Conservation (phyloP, 1,140 invertebrate species). For the Aphaenogaster ashmeadi region DNA sequence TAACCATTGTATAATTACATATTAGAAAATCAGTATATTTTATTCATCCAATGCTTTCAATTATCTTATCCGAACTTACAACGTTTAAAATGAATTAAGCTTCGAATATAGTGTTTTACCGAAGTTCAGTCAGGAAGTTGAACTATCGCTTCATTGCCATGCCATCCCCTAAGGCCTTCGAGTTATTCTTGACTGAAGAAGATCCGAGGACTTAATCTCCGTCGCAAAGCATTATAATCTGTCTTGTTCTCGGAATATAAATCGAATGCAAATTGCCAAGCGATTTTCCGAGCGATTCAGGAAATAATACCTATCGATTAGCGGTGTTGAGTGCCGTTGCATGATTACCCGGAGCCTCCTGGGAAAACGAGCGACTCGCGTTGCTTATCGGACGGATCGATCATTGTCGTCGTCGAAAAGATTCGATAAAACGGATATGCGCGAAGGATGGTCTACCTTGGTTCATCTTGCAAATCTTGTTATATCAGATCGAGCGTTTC, state of each 20-base stretch:
- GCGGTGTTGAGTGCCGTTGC: constrained; percentile 49
- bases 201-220: constrained; percentile 58
- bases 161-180: constrained; percentile 18
- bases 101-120: constrained; percentile 29
- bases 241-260: constrained; percentile 62
- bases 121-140: constrained; percentile 26
- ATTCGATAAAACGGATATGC: constrained; percentile 57
- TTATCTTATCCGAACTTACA: neutral
- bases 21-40: constrained; percentile 5
- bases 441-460: constrained; percentile 26
- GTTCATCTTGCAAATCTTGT: constrained; percentile 66
- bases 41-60: constrained; percentile 10
- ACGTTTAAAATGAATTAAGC: constrained; percentile 37
- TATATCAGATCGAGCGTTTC: constrained; percentile 18
- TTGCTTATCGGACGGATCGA: constrained; percentile 44
- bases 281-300: constrained; percentile 56
- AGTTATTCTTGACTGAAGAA: constrained; percentile 41
- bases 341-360: constrained; percentile 55
- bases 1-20: neutral
- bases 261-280: constrained; percentile 62
- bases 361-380: constrained; percentile 21
- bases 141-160: constrained; percentile 51
- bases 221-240: constrained; percentile 51
- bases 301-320: constrained; percentile 66
- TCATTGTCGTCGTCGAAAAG: constrained; percentile 39